Conservation (phyloP, 2,888 invertebrate species). For the Amiota mariae region DNA sequence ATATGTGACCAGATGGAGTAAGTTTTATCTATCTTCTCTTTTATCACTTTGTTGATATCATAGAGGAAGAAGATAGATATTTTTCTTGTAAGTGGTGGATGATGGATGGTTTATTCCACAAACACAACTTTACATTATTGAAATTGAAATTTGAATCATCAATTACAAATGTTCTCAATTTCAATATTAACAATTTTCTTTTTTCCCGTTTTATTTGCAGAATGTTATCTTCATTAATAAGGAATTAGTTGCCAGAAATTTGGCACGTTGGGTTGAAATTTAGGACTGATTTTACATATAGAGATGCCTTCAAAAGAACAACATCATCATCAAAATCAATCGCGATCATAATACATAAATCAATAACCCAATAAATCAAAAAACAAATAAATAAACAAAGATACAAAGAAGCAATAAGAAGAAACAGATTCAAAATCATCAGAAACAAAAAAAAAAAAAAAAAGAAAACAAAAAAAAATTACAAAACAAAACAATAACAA, state of each 20-base stretch:
- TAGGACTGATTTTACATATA: slow-evolving; percentile 63
- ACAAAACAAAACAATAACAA: slow-evolving; percentile 34
- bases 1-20: too few species aligned
- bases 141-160: too few species aligned
- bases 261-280: slow-evolving; percentile 82
- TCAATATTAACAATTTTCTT: too few species aligned
- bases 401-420: slow-evolving; percentile 33
- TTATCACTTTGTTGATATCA: too few species aligned
- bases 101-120: too few species aligned
- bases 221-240: slow-evolving; percentile 90
- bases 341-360: too few species aligned
- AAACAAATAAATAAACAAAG: slow-evolving; percentile 22
- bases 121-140: too few species aligned
- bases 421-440: slow-evolving; percentile 30
- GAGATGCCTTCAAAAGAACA: slow-evolving; percentile 17
- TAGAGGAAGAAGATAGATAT: too few species aligned
- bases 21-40: too few species aligned
- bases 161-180: too few species aligned
- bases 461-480: slow-evolving; percentile 32
- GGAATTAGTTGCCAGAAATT: slow-evolving; percentile 88
- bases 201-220: slow-evolving; percentile 73
- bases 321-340: slow-evolving; percentile 45
- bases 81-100: too few species aligned
- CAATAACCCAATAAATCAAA: background rate
- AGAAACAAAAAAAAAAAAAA: slow-evolving; percentile 34